phyloP scores from a whole-genome alignment of 2,797 vertebrate genomes.

The Peromyscus attwateri region DNA sequence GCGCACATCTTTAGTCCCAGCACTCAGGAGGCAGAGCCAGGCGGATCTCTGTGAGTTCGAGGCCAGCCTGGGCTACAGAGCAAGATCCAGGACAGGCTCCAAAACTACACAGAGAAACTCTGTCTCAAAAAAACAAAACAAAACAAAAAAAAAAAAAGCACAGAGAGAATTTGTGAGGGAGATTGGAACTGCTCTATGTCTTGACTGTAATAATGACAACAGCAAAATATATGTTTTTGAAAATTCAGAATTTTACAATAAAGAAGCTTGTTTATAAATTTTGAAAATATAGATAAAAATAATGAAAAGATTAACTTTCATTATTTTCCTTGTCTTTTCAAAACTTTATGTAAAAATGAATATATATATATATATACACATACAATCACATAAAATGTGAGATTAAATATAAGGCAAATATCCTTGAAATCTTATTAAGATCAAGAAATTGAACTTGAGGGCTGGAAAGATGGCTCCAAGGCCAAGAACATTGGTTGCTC shows the following conservation, averaged over 20 bases:
- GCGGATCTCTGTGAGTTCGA: no score
- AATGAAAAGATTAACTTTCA: neutral
- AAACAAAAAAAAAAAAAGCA: no score
- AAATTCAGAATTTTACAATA: neutral
- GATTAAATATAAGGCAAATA: neutral
- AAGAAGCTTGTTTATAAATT: neutral
- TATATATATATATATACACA: neutral
- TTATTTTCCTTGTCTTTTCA: neutral
- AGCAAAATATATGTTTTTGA: neutral
- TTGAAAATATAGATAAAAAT: constrained; percentile 30
- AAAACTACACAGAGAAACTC: no score
- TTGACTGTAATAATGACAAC: neutral
- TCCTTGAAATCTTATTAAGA: neutral
- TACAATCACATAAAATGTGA: neutral
- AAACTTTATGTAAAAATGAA: neutral
- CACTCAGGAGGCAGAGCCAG: no score
- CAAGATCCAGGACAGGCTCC: no score
- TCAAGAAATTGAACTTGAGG: neutral
- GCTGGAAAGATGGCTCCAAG: neutral
- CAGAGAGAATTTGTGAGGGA: neutral
- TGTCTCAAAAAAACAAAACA: no score
- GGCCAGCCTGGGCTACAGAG: no score
- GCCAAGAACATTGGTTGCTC: neutral
- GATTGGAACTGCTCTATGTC: neutral
- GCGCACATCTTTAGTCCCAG: no score